Conservation (phyloP, 2,113 vertebrate genomes). For the Otus sunia region DNA sequence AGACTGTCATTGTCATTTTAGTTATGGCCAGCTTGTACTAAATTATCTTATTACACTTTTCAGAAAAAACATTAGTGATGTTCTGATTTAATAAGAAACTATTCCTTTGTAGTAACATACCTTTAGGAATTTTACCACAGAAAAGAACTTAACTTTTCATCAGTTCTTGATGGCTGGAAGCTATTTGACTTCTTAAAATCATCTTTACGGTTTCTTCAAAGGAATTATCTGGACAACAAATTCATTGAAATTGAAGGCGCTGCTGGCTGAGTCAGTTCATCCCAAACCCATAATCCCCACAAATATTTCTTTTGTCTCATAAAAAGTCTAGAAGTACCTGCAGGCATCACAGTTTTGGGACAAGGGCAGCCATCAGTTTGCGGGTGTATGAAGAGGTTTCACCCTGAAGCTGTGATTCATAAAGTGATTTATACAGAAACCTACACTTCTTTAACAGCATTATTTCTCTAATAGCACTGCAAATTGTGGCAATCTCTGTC, state of each 20-base stretch:
- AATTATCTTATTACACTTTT: neutral
- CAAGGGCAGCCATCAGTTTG: neutral
- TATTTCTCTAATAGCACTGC: neutral
- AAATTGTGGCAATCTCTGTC: slow-evolving; percentile 17
- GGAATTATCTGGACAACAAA: neutral
- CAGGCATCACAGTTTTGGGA: neutral
- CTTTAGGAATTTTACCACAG: neutral
- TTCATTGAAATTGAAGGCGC: neutral
- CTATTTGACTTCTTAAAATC: neutral
- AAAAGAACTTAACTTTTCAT: neutral
- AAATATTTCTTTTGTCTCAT: neutral
- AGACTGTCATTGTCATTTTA: neutral
- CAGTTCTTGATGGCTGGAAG: neutral
- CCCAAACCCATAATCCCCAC: neutral
- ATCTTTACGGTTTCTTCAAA: neutral
- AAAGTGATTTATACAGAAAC: neutral
- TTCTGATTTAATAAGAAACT: neutral
- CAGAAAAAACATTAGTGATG: neutral
- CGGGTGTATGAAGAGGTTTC: neutral
- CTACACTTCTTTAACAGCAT: neutral
- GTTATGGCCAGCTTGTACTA: neutral
- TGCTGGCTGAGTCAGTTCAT: neutral
- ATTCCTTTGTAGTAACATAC: neutral
- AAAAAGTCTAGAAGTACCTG: neutral
- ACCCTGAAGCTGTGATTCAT: neutral